Base-by-base conservation (phyloP, 2,888 invertebrate genomes). In the Netelia melanura region DNA sequence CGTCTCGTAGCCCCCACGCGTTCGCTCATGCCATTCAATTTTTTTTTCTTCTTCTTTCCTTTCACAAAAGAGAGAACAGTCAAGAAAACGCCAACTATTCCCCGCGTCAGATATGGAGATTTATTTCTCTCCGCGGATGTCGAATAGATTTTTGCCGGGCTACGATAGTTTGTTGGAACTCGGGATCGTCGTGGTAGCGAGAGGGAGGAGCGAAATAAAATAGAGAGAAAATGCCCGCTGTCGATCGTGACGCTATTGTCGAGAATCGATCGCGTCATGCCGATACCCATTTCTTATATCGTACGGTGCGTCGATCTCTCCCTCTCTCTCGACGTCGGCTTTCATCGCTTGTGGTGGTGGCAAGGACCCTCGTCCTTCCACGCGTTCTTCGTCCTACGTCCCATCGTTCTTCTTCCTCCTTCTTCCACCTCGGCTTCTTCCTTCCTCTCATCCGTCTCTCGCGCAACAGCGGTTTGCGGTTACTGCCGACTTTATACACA, bases 41-140 rank as follows among this genome's bases (percentile, higher is more conserved):
- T 81, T 89, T 89, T 88, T 38, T 38, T 38, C 38, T 38, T 6
- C 38, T 38, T 38, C 6, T 85, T 77, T 81, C 83, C 83, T 83
- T 84, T 87, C 87, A 89, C 68, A 72, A 72, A 70, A 54, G 70
- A 71, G 58, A 64, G 48, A 54, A n/a, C 11, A 64, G 48, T 21
- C 79, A 87, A 90, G 87, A 89, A 89, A 88, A 84, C 87, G 86
- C 85, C 90, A 89, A 91, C 91, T 89, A 90, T 91, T 87, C 89
- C 86, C 88, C 89, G 90, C 90, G 91, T 91, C 92, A 91, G 91
- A 92, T 92, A 92, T 92, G 91, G 91, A 92, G 92, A 92, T 92
- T 92, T 92, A 92, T 92, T 91, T 92, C 86, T 83, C 43, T 72
- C 44, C 79, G 54, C 54, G 54, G 90, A 91, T 92, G 58, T 44